Evolutionary conservation across 1,140 invertebrate species (phyloP), one percentile per base, ranked within the genome.

Genomic region (Phymastichus coffea): DNA sequence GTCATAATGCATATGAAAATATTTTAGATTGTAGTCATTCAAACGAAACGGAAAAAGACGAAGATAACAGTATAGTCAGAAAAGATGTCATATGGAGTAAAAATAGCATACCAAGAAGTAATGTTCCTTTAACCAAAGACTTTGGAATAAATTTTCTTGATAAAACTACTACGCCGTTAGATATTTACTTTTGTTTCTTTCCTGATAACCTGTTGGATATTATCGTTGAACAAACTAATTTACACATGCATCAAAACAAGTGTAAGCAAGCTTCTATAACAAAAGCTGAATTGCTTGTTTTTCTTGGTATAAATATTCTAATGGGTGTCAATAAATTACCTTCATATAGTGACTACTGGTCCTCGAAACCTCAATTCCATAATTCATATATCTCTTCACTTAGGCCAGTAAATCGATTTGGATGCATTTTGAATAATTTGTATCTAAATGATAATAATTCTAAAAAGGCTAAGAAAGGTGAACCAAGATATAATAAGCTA

Each of bases 371-470:
- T n/a, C n/a, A n/a, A n/a, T n/a, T n/a, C n/a, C n/a, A n/a, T n/a
- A n/a, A n/a, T n/a, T n/a, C n/a, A n/a, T n/a, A n/a, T n/a, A n/a
- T n/a, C n/a, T n/a, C n/a, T n/a, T n/a, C n/a, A n/a, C n/a, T n/a
- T n/a, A n/a, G n/a, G n/a, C n/a, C n/a, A 2, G n/a, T 58, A 66
- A 76, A 76, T 63, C 51, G 77, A 30, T 80, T 79, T 61, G 67
- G 71, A 48, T 76, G 71, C 60, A 52, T 77, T 55, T 63, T 77
- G 46, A 52, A 60, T 25, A 30, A 64, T 64, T 62, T 76, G 23
- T 70, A 75, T 70, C 22, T 75, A 38, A 72, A 74, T 49, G 71
- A 76, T 54, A 76, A 76, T 64, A 10, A 46, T 40, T n/a, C n/a
- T n/a, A n/a, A 69, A 60, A 53, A 65, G 63, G 69, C 70, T 48